Conservation (phyloP, 1,140 invertebrate genomes). For the Atopsyche davidsoni region DNA sequence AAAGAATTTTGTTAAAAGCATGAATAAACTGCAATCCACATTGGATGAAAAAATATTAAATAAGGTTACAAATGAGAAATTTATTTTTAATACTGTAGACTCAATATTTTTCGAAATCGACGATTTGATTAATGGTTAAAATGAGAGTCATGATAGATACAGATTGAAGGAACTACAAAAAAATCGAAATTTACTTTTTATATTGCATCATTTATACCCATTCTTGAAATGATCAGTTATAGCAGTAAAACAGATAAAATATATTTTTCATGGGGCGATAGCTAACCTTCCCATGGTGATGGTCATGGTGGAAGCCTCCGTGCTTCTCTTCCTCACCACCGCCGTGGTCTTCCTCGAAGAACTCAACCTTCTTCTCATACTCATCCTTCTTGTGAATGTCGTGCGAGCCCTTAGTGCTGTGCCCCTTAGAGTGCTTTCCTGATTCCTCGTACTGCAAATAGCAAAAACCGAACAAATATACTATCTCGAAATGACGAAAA, state of each 20-base stretch:
- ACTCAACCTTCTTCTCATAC: slow-evolving; percentile 66
- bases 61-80: too few species aligned
- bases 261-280: not conserved
- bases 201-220: not conserved
- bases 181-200: too few species aligned
- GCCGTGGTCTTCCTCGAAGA: slow-evolving; percentile 65
- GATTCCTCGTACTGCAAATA: slow-evolving; percentile 52
- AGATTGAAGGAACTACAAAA: too few species aligned
- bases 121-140: too few species aligned
- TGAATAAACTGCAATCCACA: too few species aligned
- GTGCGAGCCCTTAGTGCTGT: slow-evolving; percentile 65
- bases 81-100: too few species aligned
- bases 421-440: slow-evolving; percentile 62
- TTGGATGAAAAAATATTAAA: too few species aligned
- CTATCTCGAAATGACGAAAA: too few species aligned
- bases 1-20: too few species aligned
- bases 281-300: slow-evolving; percentile 48
- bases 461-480: too few species aligned
- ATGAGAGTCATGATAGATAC: too few species aligned
- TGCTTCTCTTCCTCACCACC: slow-evolving; percentile 58
- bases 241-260: slow-evolving; percentile 1
- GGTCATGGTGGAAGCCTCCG: slow-evolving; percentile 53
- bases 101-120: too few species aligned
- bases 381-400: slow-evolving; percentile 69
- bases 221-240: slow-evolving; percentile 2